Percentiles rank a stretch among this genome's conserved stretches.
These are phyloP conservation scores for Scaptomyza hsui DNA, from an alignment of 1,140 invertebrate genomes.

Conservation along the genomic window DNA sequence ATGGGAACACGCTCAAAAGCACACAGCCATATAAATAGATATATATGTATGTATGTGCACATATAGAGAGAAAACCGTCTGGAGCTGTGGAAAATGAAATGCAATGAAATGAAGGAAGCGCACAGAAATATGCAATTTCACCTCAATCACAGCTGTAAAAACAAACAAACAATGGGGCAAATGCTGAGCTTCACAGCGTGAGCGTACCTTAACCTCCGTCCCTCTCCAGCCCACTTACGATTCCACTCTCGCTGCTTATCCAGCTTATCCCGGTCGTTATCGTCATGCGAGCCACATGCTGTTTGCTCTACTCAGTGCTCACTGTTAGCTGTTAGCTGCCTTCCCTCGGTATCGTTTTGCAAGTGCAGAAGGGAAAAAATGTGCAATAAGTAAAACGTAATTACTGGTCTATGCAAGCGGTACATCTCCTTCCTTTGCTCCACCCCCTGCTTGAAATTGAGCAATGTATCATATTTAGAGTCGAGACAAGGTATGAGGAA, in stretches of 20 bases:
- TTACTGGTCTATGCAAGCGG: conserved; percentile 45
- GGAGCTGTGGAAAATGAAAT: conserved; percentile 47
- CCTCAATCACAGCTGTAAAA: conserved; percentile 81
- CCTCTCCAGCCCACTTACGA: not conserved
- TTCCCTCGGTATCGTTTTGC: conserved; percentile 54
- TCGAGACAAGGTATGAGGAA: no score
- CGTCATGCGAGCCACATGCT: conserved; percentile 64
- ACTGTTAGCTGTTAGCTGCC: conserved; percentile 10
- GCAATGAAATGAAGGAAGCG: conserved; percentile 68
- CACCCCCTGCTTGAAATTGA: not conserved
- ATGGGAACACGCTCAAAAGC: conserved; percentile 13
- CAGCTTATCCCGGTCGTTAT: conserved; percentile 18
- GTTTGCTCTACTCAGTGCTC: conserved; percentile 29
- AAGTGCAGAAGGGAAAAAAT: conserved; percentile 47
- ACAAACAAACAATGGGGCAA: conserved; percentile 75
- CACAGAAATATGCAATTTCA: conserved; percentile 81
- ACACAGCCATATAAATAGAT: not conserved
- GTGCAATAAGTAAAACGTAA: conserved; percentile 79
- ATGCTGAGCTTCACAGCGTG: conserved; percentile 33
- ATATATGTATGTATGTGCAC: not conserved
- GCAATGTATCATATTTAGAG: conserved; percentile 14
- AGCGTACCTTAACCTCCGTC: not conserved
- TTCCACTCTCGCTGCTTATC: not conserved
- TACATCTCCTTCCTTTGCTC: not conserved
- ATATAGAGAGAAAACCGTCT: conserved; percentile 3